Base-by-base conservation (phyloP, 2,113 vertebrate genomes). In the Nesogale talazaci region DNA sequence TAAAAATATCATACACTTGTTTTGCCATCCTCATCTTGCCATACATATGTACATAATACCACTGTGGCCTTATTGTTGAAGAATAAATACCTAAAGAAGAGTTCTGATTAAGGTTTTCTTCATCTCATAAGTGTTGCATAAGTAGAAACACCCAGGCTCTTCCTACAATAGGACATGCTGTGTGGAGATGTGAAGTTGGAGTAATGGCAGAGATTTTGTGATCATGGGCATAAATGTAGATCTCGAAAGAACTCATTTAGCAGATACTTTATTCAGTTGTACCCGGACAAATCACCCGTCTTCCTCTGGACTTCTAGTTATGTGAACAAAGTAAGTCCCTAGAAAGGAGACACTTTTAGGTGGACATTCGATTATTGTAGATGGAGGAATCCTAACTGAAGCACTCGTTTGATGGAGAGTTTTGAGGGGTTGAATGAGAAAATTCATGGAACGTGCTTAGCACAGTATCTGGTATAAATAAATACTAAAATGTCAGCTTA, bases 381-480 rank as follows among this genome's bases (percentile, higher is more conserved):
- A 42, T 57, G n/a, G 90, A 82, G 75, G 20, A 94, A 52, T 80
- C 78, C 36, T 70, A 93, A 84, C 19, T 42, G 10, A 92, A 85
- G 46, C 3, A 69, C 2, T 10, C 10, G 52, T 34, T 86, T 34
- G 29, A 46, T 38, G 34, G 14, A 11, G 4, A 2, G 63, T 65
- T 15, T 59, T 84, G 27, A 87, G 12, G 77, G 46, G 61, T 69
- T 93, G 1, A 52, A 17, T 72, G 36, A 91, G 31, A 89, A 91
- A 82, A 90, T 67, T 40, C 4, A 36, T 20, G 1, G 61, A 34
- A 92, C 57, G 17, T 86, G 17, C 19, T 81, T 78, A 74, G n/a
- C 27, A 80, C 15, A 83, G 25, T 36, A 20, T 52, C 56, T 88
- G 15, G 61, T 88, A 80, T 31, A 94, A 91, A 90, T 57, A 56